Percentiles rank a stretch among this genome's conserved stretches.
Evolutionary conservation across 1,140 invertebrate genomes (phyloP).

Genomic region (Rhopalosiphum padi): DNA sequence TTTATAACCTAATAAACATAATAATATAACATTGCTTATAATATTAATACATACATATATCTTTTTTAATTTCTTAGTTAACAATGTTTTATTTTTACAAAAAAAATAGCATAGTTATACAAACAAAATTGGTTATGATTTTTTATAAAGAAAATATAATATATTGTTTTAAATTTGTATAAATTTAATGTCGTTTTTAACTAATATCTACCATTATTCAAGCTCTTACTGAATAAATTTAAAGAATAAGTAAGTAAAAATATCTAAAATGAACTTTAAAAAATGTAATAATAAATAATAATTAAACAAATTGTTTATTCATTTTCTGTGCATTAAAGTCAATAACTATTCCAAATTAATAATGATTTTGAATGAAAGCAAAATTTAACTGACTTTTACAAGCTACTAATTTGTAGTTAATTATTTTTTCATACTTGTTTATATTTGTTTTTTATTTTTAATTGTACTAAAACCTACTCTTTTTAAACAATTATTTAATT

Average conservation of each 20-base stretch:
- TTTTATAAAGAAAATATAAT: background rate
- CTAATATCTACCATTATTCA: background rate
- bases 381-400: background rate
- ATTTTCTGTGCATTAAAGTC: too few species aligned
- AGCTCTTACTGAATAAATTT: too few species aligned
- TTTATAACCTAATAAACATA: background rate
- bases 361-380: background rate
- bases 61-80: background rate
- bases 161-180: background rate
- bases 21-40: background rate
- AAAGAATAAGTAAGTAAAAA: too few species aligned
- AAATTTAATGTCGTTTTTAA: too few species aligned
- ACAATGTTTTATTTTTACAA: background rate
- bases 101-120: background rate
- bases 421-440: background rate
- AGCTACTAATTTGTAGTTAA: background rate
- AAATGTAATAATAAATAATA: too few species aligned
- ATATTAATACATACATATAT: background rate
- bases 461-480: background rate
- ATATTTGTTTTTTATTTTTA: background rate
- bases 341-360: background rate
- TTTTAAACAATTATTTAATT: background rate
- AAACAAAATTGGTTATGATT: background rate
- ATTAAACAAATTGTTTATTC: too few species aligned
- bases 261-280: too few species aligned